Base-by-base conservation (phyloP, 2,797 vertebrate genomes). In the Gallinago solitaria region DNA sequence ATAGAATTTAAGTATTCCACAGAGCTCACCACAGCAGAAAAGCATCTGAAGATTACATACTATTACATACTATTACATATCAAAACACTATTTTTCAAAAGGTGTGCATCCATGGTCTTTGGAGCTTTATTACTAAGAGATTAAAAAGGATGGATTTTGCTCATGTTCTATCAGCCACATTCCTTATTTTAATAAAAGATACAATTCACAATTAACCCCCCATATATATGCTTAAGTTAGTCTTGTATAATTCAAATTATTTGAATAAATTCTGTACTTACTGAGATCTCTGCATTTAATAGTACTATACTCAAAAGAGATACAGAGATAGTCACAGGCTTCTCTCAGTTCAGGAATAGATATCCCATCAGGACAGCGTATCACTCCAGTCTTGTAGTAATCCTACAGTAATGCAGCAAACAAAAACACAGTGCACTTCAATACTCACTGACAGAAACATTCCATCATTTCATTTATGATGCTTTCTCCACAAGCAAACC, bases 231-330 rank as follows among this genome's bases (percentile, higher is more conserved):
- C 45, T 86, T 59, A 50, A 50, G 21, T 41, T 48, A 60, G 43
- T 25, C 37, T 24, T 24, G 11, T n/a, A 4, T 24, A 47, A 60
- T 24, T 63, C 16, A 45, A 39, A 17, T 59, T 28, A 83, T 82
- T 87, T 41, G 43, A 67, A 69, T 70, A 65, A 96, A 84, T 63
- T 78, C 39, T 77, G 89, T 97, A 99, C 99, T 99, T 98, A 99
- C 99, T 99, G 85, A 99, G 99, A 98, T 99, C 99, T 98, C 99
- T 99, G 98, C 99, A 99, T 98, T 99, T 99, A 97, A 99, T 99
- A 96, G 99, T 99, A 98, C 99, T 99, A 93, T 99, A 99, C 97
- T 99, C 99, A 63, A 99, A 99, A 90, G 99, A 99, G 98, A 99
- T 99, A 98, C 99, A 99, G 96, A 99, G 99, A 98, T 99, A 99